Evolutionary conservation across 2,113 vertebrate species (phyloP).

Genomic region (Nothobranchius furzeri): DNA sequence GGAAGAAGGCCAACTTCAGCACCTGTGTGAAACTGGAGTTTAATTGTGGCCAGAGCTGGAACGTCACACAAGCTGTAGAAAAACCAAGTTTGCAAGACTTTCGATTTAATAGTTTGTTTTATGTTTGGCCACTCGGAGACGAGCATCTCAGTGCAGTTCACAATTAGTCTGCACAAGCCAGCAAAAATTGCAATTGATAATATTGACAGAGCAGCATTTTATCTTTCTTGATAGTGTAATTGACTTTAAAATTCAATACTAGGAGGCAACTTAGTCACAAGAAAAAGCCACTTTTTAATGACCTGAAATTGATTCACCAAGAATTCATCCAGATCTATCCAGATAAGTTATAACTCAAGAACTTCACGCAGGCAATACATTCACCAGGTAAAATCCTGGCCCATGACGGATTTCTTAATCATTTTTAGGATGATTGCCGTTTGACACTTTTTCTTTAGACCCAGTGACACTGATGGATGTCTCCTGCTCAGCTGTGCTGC

Average conservation of each 20-base stretch:
- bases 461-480: conserved; percentile 6
- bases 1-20: conserved; percentile 50
- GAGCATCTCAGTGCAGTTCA: conserved; percentile 12
- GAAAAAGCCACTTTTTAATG: conserved; percentile 65
- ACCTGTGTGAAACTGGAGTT: conserved; percentile 23
- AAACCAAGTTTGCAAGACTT: conserved; percentile 3
- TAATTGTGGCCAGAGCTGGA: conserved; percentile 26
- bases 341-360: conserved; percentile 46
- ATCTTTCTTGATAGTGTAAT: conserved; percentile 65
- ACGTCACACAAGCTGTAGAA: conserved; percentile 16
- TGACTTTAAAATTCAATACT: conserved; percentile 72
- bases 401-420: conserved; percentile 19
- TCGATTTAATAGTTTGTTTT: conserved; percentile 1
- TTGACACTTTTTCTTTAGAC: conserved; percentile 13
- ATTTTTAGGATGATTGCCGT: conserved; percentile 18
- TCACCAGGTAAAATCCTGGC: conserved; percentile 36
- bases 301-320: conserved; percentile 60
- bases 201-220: conserved; percentile 54
- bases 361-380: conserved; percentile 44
- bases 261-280: conserved; percentile 46
- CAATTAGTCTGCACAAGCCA: conserved; percentile 22
- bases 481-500: conserved; percentile 3
- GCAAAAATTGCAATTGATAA: conserved; percentile 49
- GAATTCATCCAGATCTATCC: conserved; percentile 40
- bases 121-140: conserved; percentile 15